A percentile compares a stretch with the other conserved stretches of the same genome.
Evolutionary conservation across 1,140 invertebrate genomes (phyloP).

Genomic region (Drosophila quadrilineata): DNA sequence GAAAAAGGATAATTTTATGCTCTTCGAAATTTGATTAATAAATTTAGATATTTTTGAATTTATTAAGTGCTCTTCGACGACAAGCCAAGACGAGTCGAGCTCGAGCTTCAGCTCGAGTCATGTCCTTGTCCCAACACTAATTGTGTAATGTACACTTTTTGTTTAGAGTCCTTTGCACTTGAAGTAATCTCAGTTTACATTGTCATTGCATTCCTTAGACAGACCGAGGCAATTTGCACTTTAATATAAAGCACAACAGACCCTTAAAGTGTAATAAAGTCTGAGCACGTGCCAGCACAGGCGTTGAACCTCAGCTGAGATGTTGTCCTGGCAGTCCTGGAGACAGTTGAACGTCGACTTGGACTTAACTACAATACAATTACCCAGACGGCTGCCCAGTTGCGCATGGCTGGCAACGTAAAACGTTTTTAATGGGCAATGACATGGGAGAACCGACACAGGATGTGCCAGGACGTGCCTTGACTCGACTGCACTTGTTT

Average conservation of each 20-base stretch:
- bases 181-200: conserved; percentile 27
- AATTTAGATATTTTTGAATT: too few species aligned
- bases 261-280: conserved; percentile 27
- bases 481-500: conserved; percentile 4
- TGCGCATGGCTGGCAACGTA: conserved; percentile 8
- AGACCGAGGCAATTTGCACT: too few species aligned
- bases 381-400: conserved; percentile 22
- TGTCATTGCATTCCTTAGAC: not conserved
- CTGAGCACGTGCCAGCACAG: conserved; percentile 39
- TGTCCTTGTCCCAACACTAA: conserved; percentile 26
- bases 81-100: not conserved
- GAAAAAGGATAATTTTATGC: not conserved
- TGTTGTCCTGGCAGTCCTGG: too few species aligned
- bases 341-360: conserved; percentile 4
- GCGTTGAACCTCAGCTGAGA: conserved; percentile 48
- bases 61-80: too few species aligned
- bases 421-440: conserved; percentile 9
- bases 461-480: conserved; percentile 35
- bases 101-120: not conserved
- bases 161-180: conserved; percentile 14
- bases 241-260: not conserved
- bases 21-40: not conserved
- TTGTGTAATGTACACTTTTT: conserved; percentile 59
- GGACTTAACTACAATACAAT: conserved; percentile 22
- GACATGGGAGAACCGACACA: not conserved